Conservation (phyloP, 2,888 invertebrate genomes). For the Meganola albula region DNA sequence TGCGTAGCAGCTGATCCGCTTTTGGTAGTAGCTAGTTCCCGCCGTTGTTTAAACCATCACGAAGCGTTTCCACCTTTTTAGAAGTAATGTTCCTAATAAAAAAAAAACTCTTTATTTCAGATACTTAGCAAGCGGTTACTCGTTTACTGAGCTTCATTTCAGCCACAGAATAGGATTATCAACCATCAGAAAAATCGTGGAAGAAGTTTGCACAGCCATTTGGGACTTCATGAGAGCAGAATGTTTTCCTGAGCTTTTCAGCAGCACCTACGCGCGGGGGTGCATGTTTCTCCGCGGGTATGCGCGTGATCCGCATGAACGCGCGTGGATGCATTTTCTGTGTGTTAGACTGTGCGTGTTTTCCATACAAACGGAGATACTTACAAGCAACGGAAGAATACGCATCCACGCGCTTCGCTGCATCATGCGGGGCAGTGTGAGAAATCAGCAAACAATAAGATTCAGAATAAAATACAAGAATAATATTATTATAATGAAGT, state of each 20-base stretch:
- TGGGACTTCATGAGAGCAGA: conserved; percentile 8
- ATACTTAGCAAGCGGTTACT: conserved; percentile 10
- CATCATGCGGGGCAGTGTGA: too few relatives aligned
- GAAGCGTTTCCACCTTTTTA: conserved; percentile 12
- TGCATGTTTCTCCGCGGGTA: too few relatives aligned
- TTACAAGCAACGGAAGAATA: too few relatives aligned
- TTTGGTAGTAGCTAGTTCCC: conserved; percentile 6
- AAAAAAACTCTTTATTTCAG: conserved; percentile 11
- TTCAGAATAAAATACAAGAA: too few relatives aligned
- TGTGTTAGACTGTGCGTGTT: too few relatives aligned
- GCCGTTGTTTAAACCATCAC: conserved; percentile 13
- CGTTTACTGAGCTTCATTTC: conserved; percentile 11
- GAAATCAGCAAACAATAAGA: too few relatives aligned
- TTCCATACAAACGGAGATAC: too few relatives aligned
- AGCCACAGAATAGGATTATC: conserved; percentile 8
- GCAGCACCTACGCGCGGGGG: too few relatives aligned
- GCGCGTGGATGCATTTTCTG: too few relatives aligned
- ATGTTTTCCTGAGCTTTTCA: conserved; percentile 7
- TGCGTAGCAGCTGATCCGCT: background rate
- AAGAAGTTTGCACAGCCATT: conserved; percentile 10
- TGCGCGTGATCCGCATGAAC: too few relatives aligned
- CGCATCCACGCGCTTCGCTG: too few relatives aligned
- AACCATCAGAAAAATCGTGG: conserved; percentile 11
- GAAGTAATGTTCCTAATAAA: conserved; percentile 8
- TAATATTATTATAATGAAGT: too few relatives aligned